These are phyloP conservation scores for Ceratosolen fusciceps DNA, from an alignment of 1,140 invertebrate species.

Conservation along the genomic window DNA sequence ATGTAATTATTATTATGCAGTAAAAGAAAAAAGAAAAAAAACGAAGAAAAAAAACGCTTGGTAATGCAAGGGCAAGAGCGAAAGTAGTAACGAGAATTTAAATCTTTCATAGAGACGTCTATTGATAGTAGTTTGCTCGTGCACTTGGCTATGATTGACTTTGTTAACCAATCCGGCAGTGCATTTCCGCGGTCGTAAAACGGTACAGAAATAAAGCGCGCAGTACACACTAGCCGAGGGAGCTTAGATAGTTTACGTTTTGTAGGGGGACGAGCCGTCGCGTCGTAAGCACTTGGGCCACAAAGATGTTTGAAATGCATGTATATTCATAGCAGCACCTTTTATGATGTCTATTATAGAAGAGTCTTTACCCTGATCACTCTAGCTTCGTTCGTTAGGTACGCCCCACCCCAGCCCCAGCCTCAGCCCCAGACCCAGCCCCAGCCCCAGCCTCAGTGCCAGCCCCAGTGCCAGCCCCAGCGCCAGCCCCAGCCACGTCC, in stretches of 20 bases:
- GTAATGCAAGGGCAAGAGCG: too few species aligned
- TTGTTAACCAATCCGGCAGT: conserved; percentile 9
- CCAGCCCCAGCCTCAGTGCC: too few species aligned
- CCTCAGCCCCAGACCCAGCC: too few species aligned
- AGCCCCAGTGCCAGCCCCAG: too few species aligned
- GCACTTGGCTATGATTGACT: neutral
- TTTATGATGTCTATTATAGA: conserved; percentile 36
- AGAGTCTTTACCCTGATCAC: neutral
- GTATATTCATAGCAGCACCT: neutral
- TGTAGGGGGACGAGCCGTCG: neutral
- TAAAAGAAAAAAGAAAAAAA: too few species aligned
- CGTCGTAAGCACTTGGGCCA: neutral
- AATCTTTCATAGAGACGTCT: conserved; percentile 12
- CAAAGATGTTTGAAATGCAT: conserved; percentile 15
- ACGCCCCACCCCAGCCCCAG: too few species aligned
- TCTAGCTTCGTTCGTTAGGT: neutral
- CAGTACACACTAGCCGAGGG: neutral
- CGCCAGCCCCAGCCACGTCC: too few species aligned
- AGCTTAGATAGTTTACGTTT: conserved; percentile 6
- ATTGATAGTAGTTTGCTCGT: too few species aligned
- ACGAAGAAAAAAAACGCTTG: too few species aligned
- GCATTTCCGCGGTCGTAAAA: conserved; percentile 31
- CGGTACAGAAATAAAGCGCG: conserved; percentile 32
- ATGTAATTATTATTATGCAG: too few species aligned
- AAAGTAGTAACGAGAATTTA: conserved; percentile 39